These are phyloP conservation scores for Paracentrotus lividus DNA, from an alignment of 53 echinoderm and acorn worm species.

Conservation along the genomic window DNA sequence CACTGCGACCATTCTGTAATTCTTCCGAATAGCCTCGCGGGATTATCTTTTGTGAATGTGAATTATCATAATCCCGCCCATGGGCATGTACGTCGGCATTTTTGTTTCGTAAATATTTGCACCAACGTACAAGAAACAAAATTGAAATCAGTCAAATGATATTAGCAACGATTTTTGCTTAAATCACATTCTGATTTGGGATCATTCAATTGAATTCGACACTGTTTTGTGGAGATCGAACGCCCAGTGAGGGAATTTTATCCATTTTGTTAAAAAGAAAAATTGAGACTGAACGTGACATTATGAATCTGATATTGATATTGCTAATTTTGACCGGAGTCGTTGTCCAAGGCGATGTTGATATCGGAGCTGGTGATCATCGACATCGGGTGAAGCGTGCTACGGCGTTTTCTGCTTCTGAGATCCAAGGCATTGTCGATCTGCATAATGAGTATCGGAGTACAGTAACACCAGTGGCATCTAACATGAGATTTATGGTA, in stretches of 20 bases:
- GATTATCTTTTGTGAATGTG: no score
- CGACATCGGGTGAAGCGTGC: conserved; percentile 42
- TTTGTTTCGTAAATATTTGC: no score
- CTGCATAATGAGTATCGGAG: conserved; percentile 25
- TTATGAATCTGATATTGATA: neutral
- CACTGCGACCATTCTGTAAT: no score
- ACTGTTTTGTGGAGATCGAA: no score
- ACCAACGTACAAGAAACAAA: no score
- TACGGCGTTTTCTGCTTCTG: neutral
- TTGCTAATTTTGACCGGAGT: neutral
- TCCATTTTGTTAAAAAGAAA: neutral
- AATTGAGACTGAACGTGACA: neutral
- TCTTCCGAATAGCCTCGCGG: no score
- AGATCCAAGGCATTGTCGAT: conserved; percentile 35
- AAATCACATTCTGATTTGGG: neutral
- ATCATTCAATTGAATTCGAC: neutral
- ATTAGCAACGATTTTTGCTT: no score
- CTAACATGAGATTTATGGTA: conserved; percentile 44
- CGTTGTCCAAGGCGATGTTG: neutral
- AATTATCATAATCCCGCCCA: no score
- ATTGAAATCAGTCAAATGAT: no score
- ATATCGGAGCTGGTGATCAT: neutral
- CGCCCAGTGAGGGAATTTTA: neutral
- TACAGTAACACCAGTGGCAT: neutral
- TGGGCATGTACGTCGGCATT: no score